Evolutionary conservation across 2,797 vertebrate genomes (phyloP).

Genomic region (Cossypha heuglini): DNA sequence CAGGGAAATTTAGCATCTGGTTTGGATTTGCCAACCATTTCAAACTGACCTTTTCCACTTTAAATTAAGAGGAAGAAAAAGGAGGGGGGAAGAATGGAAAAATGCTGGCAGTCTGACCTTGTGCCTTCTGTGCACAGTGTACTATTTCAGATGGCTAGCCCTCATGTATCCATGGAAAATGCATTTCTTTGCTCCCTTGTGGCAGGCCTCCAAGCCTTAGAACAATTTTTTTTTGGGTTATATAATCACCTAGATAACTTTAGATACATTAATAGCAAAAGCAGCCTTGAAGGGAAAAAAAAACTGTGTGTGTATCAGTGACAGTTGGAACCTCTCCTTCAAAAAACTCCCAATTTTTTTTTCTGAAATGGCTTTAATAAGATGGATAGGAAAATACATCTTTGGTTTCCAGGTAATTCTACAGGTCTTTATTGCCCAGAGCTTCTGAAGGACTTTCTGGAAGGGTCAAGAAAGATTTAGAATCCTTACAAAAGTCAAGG

Average conservation of each 20-base stretch:
- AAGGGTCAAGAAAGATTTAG: neutral
- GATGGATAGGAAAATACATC: neutral
- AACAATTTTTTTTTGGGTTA: neutral
- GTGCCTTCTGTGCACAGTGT: neutral
- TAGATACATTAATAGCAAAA: neutral
- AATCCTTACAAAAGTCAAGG: neutral
- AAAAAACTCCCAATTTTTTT: fast-evolving
- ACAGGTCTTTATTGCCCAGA: neutral
- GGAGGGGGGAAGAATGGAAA: neutral
- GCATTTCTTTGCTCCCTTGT: neutral
- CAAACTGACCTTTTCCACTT: neutral
- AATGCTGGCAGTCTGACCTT: neutral
- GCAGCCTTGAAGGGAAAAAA: neutral
- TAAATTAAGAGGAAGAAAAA: neutral
- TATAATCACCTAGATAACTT: neutral
- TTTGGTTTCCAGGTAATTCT: neutral
- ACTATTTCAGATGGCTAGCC: neutral
- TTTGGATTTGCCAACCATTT: neutral
- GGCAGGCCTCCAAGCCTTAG: neutral
- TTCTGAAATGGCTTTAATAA: neutral
- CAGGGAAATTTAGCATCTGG: neutral
- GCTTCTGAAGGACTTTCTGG: neutral
- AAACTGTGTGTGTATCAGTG: neutral
- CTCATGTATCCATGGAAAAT: neutral
- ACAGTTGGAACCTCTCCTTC: neutral